phyloP scores from a whole-genome alignment of 2,113 vertebrate genomes.

The Amphiprion percula region DNA sequence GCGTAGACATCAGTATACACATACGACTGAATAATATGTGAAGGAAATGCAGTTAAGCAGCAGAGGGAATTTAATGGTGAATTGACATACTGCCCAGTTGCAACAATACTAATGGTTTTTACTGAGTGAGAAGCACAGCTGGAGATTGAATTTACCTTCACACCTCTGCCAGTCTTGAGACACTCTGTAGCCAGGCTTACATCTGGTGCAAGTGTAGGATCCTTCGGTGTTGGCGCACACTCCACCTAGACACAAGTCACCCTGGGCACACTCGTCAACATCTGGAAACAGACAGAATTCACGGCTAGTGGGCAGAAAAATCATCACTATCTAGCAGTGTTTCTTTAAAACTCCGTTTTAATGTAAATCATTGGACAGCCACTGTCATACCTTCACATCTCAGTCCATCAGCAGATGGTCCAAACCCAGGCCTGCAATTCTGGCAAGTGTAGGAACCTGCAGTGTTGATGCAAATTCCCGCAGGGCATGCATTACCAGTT shows the following conservation, averaged over 20 bases:
- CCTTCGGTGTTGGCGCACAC: constrained; percentile 90
- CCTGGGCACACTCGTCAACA: constrained; percentile 87
- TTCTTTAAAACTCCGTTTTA: constrained; percentile 9
- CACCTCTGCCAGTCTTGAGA: constrained; percentile 87
- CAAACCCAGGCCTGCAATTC: constrained; percentile 85
- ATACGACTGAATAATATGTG: not conserved
- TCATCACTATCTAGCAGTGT: constrained; percentile 5
- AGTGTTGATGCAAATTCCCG: constrained; percentile 88
- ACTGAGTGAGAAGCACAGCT: constrained; percentile 30
- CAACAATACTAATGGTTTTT: constrained; percentile 34
- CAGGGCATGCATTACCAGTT: constrained; percentile 80
- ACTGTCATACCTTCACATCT: constrained; percentile 88
- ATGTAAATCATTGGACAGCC: constrained; percentile 18
- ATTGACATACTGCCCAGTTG: constrained; percentile 19
- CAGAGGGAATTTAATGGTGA: constrained; percentile 14
- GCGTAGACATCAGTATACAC: not conserved
- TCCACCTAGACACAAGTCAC: constrained; percentile 82
- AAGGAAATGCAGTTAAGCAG: constrained; percentile 9
- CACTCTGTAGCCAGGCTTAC: constrained; percentile 85
- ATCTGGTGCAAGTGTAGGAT: constrained; percentile 89
- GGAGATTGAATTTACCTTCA: constrained; percentile 85
- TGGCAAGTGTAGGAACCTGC: constrained; percentile 89
- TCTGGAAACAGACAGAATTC: constrained; percentile 79
- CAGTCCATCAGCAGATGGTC: constrained; percentile 85
- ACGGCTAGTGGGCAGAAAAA: not conserved